Conservation (phyloP, 2,113 vertebrate species). For the Sinocyclocheilus anshuiensis region DNA sequence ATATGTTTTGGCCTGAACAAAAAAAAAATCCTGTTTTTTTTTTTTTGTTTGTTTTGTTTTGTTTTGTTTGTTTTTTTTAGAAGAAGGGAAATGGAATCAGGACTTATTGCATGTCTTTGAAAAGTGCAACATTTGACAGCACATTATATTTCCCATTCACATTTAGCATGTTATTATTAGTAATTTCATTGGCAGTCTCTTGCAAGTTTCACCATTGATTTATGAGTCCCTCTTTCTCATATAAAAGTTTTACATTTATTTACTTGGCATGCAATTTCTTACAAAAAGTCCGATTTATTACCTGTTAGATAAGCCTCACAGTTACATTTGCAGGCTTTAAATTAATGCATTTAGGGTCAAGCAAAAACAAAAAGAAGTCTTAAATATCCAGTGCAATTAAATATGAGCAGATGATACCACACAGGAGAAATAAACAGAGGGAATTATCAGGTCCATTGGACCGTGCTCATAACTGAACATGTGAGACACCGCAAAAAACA, state of each 20-base stretch:
- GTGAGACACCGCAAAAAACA: not conserved
- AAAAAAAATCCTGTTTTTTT: too few relatives aligned
- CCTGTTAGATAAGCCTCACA: not conserved
- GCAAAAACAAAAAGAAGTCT: not conserved
- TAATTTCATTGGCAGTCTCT: conserved; percentile 1
- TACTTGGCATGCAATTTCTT: not conserved
- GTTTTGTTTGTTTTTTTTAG: too few relatives aligned
- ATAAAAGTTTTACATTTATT: not conserved
- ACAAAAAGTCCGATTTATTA: not conserved
- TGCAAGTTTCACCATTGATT: conserved; percentile 12
- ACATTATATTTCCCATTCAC: not conserved
- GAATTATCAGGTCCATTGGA: conserved; percentile 19
- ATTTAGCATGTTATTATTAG: not conserved
- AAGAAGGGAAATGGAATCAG: not conserved
- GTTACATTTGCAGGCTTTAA: not conserved
- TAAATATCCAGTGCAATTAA: conserved; percentile 1
- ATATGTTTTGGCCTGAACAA: not conserved
- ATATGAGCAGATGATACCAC: conserved; percentile 9
- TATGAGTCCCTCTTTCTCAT: not conserved
- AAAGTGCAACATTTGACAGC: not conserved
- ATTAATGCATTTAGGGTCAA: not conserved
- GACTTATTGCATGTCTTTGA: not conserved
- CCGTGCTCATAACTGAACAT: not conserved
- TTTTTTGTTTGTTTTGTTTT: too few relatives aligned
- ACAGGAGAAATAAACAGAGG: conserved; percentile 22